Conservation (phyloP, 2,888 invertebrate species). For the Polylopha cassiicola region DNA sequence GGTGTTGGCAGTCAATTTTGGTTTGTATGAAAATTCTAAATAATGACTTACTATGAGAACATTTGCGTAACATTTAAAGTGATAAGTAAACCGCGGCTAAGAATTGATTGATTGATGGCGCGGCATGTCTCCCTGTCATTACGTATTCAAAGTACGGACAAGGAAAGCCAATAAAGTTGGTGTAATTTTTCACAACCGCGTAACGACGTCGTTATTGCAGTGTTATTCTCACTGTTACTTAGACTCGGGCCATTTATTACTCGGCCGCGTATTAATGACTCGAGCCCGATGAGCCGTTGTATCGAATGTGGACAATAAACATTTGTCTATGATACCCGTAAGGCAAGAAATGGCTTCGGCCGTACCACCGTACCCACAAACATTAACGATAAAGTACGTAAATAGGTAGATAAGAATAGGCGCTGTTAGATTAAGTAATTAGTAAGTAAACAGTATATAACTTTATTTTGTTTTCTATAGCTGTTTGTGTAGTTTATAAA, state of each 20-base stretch:
- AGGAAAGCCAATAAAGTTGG: slow-evolving; percentile 35
- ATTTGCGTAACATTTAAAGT: slow-evolving; percentile 16
- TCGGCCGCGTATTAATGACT: slow-evolving; percentile 27
- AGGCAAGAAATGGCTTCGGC: too few species aligned
- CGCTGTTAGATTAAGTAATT: too few species aligned
- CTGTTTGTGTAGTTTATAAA: too few species aligned
- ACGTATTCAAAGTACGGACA: slow-evolving; percentile 37
- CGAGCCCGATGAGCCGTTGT: slow-evolving; percentile 14
- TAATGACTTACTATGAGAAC: slow-evolving; percentile 6
- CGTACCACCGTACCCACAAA: too few species aligned
- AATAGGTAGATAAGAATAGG: too few species aligned
- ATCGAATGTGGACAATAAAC: slow-evolving; percentile 8
- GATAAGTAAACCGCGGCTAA: slow-evolving; percentile 20
- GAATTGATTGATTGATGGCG: slow-evolving; percentile 33
- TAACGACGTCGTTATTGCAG: slow-evolving; percentile 35
- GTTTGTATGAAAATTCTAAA: too few species aligned
- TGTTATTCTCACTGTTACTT: slow-evolving; percentile 24
- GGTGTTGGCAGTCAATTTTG: too few species aligned
- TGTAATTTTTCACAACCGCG: slow-evolving; percentile 39
- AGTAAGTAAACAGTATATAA: too few species aligned
- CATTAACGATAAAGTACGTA: too few species aligned
- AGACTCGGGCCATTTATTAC: slow-evolving; percentile 28
- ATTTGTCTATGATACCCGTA: too few species aligned
- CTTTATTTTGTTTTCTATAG: too few species aligned
- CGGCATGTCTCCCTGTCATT: slow-evolving; percentile 30